Conservation (phyloP, 2,888 invertebrate species). For the Caenorhabditis sp. region DNA sequence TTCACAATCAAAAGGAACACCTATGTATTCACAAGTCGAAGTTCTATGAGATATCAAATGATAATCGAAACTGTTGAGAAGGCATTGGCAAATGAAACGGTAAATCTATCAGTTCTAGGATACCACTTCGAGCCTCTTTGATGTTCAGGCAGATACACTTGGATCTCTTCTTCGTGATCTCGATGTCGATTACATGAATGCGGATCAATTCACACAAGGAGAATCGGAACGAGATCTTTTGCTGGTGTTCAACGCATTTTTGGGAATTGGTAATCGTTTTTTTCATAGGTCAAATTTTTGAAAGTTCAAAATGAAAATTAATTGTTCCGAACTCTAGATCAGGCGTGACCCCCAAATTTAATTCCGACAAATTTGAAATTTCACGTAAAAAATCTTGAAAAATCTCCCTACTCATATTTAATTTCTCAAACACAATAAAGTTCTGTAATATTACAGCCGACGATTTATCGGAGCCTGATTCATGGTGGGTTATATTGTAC, state of each 20-base stretch:
- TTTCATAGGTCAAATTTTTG: too few relatives aligned
- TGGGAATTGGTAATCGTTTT: background rate
- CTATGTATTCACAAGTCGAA: background rate
- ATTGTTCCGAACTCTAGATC: too few relatives aligned
- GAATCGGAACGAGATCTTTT: background rate
- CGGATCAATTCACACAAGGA: background rate
- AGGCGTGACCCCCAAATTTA: too few relatives aligned
- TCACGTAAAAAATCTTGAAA: too few relatives aligned
- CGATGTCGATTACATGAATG: background rate
- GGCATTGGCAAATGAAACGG: background rate
- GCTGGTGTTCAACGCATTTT: background rate
- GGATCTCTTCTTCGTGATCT: background rate
- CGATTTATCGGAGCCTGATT: slow-evolving; percentile 14
- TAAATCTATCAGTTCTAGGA: background rate
- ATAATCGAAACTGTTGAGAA: background rate
- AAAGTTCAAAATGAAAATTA: too few relatives aligned
- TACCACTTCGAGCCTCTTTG: too few relatives aligned
- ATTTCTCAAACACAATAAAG: background rate
- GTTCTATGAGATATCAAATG: background rate
- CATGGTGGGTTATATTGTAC: slow-evolving; percentile 31
- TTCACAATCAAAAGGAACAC: background rate
- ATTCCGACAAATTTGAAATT: too few relatives aligned
- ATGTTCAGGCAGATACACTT: background rate
- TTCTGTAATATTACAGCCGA: slow-evolving; percentile 5
- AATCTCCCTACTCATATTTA: background rate